Evolutionary conservation across 2,797 vertebrate genomes (phyloP).

Genomic region (Heterohyrax brucei): DNA sequence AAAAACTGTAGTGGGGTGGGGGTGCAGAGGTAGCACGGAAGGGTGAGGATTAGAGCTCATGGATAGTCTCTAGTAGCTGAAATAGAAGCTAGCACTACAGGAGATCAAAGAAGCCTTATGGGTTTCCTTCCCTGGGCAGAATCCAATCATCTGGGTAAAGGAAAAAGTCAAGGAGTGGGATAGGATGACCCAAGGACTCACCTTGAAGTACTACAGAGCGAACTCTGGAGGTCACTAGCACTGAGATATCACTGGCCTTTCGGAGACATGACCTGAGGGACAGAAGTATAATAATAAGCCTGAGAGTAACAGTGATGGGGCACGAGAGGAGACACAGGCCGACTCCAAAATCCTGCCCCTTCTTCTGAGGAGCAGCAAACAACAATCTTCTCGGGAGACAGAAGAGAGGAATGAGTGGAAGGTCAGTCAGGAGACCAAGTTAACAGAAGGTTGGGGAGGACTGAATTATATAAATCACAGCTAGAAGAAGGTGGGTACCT

Average conservation of each 20-base stretch:
- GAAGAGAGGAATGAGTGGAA: neutral
- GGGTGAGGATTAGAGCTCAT: neutral
- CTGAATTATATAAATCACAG: neutral
- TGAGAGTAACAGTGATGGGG: neutral
- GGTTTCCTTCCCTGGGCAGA: neutral
- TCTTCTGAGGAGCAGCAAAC: constrained; percentile 5
- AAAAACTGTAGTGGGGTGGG: neutral
- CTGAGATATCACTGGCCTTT: constrained; percentile 94
- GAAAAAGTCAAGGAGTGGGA: constrained; percentile 6
- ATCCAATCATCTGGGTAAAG: neutral
- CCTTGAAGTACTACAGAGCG: constrained; percentile 97
- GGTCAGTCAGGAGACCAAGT: neutral
- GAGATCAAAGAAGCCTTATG: neutral
- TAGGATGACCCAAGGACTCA: constrained; percentile 85
- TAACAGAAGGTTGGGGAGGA: neutral
- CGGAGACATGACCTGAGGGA: constrained; percentile 93
- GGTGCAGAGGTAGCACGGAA: neutral
- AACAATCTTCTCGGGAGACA: neutral
- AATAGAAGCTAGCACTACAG: neutral
- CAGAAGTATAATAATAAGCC: neutral
- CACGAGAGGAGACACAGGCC: neutral
- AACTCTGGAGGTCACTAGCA: constrained; percentile 93
- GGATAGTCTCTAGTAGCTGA: neutral
- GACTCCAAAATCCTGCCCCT: constrained; percentile 1
- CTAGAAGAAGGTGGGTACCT: constrained; percentile 90